phyloP scores from a whole-genome alignment of 2,888 invertebrate species.

The Sesia bembeciformis region DNA sequence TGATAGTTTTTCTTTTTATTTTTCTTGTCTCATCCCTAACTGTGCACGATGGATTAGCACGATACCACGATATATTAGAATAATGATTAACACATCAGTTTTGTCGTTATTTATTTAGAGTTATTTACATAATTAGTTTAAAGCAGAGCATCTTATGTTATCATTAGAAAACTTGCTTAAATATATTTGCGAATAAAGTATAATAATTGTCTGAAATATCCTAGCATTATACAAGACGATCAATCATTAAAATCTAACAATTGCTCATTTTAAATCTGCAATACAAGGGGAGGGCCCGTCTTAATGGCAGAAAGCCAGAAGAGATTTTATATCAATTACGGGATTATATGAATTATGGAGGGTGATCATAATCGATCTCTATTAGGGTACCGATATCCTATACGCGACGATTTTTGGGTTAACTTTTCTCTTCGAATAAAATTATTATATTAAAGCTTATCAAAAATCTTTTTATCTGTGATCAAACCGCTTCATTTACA shows the following conservation, averaged over 20 bases:
- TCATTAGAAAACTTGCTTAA: no score
- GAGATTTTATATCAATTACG: slow-evolving; percentile 62
- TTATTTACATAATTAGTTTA: no score
- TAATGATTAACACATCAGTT: no score
- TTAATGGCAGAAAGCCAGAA: slow-evolving; percentile 49
- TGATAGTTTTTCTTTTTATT: no score
- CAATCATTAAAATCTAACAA: slow-evolving; percentile 58
- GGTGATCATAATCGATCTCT: slow-evolving; percentile 22
- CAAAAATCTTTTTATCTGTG: no score
- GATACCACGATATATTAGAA: no score
- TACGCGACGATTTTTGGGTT: background rate
- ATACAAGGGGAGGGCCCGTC: slow-evolving; percentile 23
- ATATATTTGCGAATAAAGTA: background rate
- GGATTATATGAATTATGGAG: slow-evolving; percentile 57
- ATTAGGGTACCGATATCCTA: background rate
- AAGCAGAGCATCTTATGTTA: no score
- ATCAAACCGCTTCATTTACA: background rate
- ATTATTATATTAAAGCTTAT: no score
- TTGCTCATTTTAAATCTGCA: slow-evolving; percentile 53
- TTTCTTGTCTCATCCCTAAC: no score
- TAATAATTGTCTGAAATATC: background rate
- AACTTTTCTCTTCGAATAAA: no score
- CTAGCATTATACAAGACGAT: slow-evolving; percentile 16
- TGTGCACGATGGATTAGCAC: no score
- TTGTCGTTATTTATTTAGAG: no score